Evolutionary conservation across 2,888 invertebrate species (phyloP).

Genomic region (Conops quadrifasciatus): DNA sequence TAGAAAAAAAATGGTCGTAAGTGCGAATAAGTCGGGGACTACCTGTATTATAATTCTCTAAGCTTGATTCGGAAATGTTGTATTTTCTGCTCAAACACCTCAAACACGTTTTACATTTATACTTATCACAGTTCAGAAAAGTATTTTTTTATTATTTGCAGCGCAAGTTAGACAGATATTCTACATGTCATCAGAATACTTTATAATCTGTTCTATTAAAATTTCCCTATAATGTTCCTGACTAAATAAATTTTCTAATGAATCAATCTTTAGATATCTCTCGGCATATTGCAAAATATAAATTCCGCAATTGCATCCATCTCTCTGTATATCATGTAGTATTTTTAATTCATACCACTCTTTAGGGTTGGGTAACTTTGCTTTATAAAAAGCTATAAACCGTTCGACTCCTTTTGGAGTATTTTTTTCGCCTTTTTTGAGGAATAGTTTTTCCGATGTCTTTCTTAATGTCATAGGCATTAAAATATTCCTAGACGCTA

Average conservation of each 20-base stretch:
- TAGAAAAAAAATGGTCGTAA: too few relatives aligned
- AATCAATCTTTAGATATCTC: neutral
- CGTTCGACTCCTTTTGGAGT: neutral
- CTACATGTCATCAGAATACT: neutral
- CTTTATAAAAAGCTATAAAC: neutral
- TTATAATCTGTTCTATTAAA: neutral
- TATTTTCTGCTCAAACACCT: neutral
- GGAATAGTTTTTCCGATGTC: conserved; percentile 13
- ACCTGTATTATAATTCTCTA: too few relatives aligned
- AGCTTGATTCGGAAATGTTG: neutral
- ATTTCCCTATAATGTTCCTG: conserved; percentile 6
- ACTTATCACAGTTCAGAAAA: neutral
- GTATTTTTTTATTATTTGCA: neutral
- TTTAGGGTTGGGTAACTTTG: neutral
- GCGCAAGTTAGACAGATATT: conserved; percentile 5
- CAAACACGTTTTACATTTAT: neutral
- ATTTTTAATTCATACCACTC: neutral
- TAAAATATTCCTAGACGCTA: neutral
- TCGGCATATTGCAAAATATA: conserved; percentile 9
- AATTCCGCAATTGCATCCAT: conserved; percentile 2
- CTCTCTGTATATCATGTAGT: neutral
- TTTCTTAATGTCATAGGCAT: neutral
- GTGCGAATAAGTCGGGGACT: too few relatives aligned
- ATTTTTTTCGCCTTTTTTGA: neutral
- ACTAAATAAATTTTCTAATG: neutral